Conservation (phyloP, 2,113 vertebrate species). For the Ceyx margarethae region DNA sequence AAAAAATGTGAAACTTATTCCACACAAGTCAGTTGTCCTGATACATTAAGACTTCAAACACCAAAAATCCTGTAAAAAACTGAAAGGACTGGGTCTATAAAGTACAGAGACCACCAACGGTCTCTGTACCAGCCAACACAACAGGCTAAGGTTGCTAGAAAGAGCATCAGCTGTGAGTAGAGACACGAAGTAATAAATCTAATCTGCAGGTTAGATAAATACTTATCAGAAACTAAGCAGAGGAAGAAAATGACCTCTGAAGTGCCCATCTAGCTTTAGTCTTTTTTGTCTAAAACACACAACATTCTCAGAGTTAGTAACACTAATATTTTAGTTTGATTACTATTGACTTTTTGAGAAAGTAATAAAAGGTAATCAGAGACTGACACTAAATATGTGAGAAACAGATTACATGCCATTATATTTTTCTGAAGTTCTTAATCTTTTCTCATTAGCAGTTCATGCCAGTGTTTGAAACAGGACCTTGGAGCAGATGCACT, state of each 20-base stretch:
- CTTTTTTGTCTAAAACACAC: neutral
- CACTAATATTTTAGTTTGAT: neutral
- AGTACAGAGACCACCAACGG: neutral
- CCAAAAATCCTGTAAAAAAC: neutral
- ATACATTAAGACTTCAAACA: neutral
- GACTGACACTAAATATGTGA: accelerated
- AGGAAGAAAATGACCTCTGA: neutral
- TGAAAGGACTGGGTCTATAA: neutral
- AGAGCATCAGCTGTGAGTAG: neutral
- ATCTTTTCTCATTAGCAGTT: neutral
- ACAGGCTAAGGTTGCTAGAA: neutral
- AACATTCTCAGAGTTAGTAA: neutral
- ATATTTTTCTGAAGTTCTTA: neutral
- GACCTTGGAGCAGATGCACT: neutral
- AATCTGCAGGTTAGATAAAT: neutral
- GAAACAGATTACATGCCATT: neutral
- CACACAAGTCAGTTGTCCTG: neutral
- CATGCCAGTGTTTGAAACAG: neutral
- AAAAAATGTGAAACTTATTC: neutral
- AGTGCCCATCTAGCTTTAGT: neutral
- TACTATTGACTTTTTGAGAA: neutral
- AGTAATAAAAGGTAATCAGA: neutral
- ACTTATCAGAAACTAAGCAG: neutral
- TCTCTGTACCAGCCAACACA: neutral
- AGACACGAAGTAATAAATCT: neutral